These are phyloP conservation scores for Troglohyphantes excavatus DNA, from an alignment of 2,888 invertebrate species.

Conservation along the genomic window DNA sequence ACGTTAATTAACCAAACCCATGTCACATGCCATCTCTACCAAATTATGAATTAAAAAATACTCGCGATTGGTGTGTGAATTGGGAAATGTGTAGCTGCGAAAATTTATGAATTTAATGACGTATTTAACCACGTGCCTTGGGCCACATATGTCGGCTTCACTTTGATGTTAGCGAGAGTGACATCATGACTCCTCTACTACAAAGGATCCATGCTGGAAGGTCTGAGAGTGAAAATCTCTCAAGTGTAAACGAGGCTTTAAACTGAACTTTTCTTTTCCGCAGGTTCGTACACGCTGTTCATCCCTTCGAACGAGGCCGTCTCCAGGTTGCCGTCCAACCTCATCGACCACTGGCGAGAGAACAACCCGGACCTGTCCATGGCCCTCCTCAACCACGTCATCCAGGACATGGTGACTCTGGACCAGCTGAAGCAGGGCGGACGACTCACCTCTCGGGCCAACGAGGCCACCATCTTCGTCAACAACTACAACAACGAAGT, in stretches of 20 bases:
- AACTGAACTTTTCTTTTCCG: background rate
- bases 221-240: too few relatives aligned
- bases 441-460: constrained; percentile 53
- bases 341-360: constrained; percentile 78
- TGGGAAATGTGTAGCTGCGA: too few relatives aligned
- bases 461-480: constrained; percentile 60
- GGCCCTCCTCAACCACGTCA: constrained; percentile 78
- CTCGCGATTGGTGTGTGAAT: too few relatives aligned
- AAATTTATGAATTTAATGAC: too few relatives aligned
- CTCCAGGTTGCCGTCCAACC: constrained; percentile 77
- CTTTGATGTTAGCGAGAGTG: too few relatives aligned
- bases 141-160: too few relatives aligned
- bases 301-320: constrained; percentile 80
- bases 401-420: constrained; percentile 72
- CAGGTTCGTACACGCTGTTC: constrained; percentile 79
- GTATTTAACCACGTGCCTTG: too few relatives aligned
- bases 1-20: too few relatives aligned
- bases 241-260: background rate
- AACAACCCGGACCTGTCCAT: constrained; percentile 71
- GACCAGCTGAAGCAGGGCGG: constrained; percentile 73
- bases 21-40: too few relatives aligned
- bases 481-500: constrained; percentile 73
- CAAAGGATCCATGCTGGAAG: too few relatives aligned
- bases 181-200: too few relatives aligned
- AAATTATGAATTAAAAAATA: too few relatives aligned